Evolutionary conservation across 2,797 vertebrate species (phyloP), one percentile per base, ranked within the genome.

Genomic region (Agapornis canus): DNA sequence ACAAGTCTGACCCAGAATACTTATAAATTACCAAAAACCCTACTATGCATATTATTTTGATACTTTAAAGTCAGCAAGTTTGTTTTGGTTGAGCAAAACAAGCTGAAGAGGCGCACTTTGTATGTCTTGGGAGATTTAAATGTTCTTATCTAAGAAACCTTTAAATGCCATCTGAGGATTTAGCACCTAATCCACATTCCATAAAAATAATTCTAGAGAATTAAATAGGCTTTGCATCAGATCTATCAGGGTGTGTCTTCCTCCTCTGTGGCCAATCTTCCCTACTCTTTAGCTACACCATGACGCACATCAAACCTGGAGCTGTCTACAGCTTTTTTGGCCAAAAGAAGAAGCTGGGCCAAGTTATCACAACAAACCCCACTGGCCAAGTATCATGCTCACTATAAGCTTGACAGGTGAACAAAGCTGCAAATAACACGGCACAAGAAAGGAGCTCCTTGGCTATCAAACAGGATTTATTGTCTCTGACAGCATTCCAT

Each of bases 141-240:
- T 37, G n/a, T 37, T 90, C 83, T 86, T 70, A 61, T 79, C 65
- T 56, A 88, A 86, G 87, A 87, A 91, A 86, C 54, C 35, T 93
- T 83, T 86, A 90, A 95, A 95, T 43, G 43, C 37, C 59, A 81
- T 83, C 88, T 81, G 47, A 81, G 59, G 82, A 90, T 83, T 94
- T 84, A 81, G 47, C 47, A 91, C 26, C 78, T 91, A 91, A 89
- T 83, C 72, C 51, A 76, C 87, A 82, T 91, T 86, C 82, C 91
- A 94, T 66, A 60, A 91, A 91, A 94, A 83, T 76, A 82, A 66
- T 86, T 91, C 85, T 13, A 72, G 51, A 51, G 22, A 76, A 86
- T 89, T 92, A 84, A 94, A 76, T 20, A 82, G 77, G 43, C 70
- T 82, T 94, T 89, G 56, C 77, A 95, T 90, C 72, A 95, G 86